Conservation (phyloP, 64 coral and sea anemone species). For the Hydrozoanthus tunicans region DNA sequence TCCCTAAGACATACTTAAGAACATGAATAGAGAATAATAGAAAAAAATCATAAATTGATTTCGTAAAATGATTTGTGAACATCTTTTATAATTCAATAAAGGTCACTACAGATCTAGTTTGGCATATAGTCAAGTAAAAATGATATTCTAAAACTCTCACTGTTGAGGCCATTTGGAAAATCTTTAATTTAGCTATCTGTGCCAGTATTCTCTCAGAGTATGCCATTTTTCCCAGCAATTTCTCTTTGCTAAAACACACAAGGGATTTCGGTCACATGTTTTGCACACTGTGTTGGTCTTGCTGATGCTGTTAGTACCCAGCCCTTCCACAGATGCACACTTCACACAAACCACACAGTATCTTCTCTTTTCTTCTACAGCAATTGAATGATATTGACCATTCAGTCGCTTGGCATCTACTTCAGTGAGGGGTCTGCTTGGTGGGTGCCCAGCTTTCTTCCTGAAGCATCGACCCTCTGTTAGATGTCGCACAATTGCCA, state of each 20-base stretch:
- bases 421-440: not conserved
- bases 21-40: not conserved
- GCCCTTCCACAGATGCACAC: not conserved
- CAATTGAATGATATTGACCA: not conserved
- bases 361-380: not conserved
- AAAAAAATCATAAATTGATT: not conserved
- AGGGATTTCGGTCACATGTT: constrained; percentile 3
- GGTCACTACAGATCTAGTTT: not conserved
- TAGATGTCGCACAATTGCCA: not conserved
- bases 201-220: constrained; percentile 15
- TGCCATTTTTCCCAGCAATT: constrained; percentile 12
- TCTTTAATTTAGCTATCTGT: not conserved
- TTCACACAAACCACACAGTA: not conserved
- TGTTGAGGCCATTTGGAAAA: too few relatives aligned
- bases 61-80: not conserved
- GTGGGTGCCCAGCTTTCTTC: not conserved
- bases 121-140: not conserved
- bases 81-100: not conserved
- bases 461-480: not conserved
- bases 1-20: not conserved
- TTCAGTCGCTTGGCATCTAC: not conserved
- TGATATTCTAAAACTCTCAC: too few relatives aligned
- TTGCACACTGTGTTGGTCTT: not conserved
- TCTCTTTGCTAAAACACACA: not conserved
- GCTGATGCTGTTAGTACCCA: constrained; percentile 7